A percentile compares a stretch with the other conserved stretches of the same genome.
Conservation (phyloP, 2,888 invertebrate species). For the Norana najaformis region DNA sequence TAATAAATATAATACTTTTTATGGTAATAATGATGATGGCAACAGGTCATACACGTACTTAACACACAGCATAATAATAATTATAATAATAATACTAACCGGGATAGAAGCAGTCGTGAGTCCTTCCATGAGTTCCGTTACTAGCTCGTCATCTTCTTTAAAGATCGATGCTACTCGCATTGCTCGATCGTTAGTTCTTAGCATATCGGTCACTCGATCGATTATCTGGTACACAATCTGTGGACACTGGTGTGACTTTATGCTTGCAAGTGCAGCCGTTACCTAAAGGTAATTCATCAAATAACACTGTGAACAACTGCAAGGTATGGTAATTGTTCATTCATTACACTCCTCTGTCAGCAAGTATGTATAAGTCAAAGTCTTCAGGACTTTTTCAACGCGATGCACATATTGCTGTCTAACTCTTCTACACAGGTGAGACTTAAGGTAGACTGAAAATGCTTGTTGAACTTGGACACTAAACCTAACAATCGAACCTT, state of each 20-base stretch:
- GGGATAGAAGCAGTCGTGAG: background rate
- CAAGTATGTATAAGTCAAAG: background rate
- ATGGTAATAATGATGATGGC: background rate
- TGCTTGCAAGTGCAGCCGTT: background rate
- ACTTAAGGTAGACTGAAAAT: too few relatives aligned
- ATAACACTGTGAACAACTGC: too few relatives aligned
- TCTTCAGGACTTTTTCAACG: background rate
- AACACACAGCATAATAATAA: background rate
- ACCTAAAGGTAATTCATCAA: background rate
- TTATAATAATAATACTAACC: background rate
- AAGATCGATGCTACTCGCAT: background rate
- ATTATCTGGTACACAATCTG: background rate
- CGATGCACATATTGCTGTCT: too few relatives aligned
- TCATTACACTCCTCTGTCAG: background rate
- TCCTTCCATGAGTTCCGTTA: background rate
- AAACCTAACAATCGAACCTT: too few relatives aligned
- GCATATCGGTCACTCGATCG: background rate
- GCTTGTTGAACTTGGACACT: too few relatives aligned
- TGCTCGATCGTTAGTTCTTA: background rate
- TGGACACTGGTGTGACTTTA: background rate
- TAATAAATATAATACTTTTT: too few relatives aligned
- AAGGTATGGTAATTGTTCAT: background rate
- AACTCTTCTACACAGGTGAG: too few relatives aligned
- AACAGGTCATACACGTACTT: too few relatives aligned
- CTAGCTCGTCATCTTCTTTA: slow-evolving; percentile 9